Conservation (phyloP, 2,797 vertebrate genomes). For the Prunella strophiata region DNA sequence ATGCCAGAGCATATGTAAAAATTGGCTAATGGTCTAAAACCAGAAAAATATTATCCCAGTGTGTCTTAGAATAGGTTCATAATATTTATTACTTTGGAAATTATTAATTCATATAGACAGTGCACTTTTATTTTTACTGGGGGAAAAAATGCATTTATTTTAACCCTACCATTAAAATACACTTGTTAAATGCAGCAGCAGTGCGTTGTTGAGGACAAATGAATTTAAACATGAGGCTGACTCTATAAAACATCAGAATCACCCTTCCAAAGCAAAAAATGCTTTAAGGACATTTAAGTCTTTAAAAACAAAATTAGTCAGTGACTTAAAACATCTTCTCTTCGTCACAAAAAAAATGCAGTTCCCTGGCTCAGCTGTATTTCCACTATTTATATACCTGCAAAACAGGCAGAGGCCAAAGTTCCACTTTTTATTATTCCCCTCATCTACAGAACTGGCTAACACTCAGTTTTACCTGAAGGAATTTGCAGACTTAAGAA, state of each 20-base stretch:
- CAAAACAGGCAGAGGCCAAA: constrained; percentile 22
- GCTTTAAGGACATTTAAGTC: constrained; percentile 6
- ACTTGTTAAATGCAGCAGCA: constrained; percentile 12
- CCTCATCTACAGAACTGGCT: constrained; percentile 22
- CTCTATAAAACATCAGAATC: constrained; percentile 30
- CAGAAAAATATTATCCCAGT: constrained; percentile 40
- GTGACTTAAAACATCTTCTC: neutral
- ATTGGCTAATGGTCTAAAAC: constrained; percentile 27
- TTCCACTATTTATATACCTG: neutral
- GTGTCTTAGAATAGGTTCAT: constrained; percentile 7
- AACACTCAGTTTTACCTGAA: constrained; percentile 57
- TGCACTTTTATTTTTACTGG: constrained; percentile 2
- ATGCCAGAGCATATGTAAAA: constrained; percentile 20
- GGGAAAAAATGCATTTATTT: neutral
- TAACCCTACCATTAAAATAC: constrained; percentile 11
- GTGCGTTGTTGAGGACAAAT: constrained; percentile 17
- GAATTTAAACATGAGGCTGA: constrained; percentile 15
- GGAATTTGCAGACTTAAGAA: constrained; percentile 61
- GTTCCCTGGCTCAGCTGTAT: neutral
- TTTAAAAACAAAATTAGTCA: constrained; percentile 25
- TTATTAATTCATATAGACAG: constrained; percentile 40
- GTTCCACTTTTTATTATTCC: constrained; percentile 42
- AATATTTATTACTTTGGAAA: constrained; percentile 57
- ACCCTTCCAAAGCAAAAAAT: constrained; percentile 3
- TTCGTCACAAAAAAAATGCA: neutral